Conservation (phyloP, 2,113 vertebrate species). For the Ceuthmochares aereus region DNA sequence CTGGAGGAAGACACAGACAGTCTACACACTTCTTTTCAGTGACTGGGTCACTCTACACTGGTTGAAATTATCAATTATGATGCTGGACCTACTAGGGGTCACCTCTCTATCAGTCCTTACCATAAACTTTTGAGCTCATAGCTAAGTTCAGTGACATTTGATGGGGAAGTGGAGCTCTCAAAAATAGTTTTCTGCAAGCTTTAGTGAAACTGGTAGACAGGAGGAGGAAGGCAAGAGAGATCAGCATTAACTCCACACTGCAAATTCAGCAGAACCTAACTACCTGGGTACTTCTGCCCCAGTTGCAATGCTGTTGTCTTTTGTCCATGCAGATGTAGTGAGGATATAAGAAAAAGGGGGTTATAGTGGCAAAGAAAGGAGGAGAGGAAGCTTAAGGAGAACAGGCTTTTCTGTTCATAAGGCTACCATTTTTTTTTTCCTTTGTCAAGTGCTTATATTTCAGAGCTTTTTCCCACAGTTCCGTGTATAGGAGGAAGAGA, state of each 20-base stretch:
- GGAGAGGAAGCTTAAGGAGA: background rate
- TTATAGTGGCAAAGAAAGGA: background rate
- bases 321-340: too few species aligned
- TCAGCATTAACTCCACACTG: background rate
- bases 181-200: background rate
- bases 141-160: background rate
- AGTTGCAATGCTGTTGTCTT: rapidly evolving
- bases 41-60: background rate
- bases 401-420: background rate
- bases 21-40: background rate
- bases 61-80: background rate
- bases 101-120: background rate
- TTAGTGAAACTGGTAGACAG: background rate
- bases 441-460: background rate
- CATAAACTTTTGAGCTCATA: background rate
- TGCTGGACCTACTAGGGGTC: background rate
- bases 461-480: background rate
- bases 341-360: background rate
- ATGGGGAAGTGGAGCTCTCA: background rate
- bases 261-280: background rate
- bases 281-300: background rate
- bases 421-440: background rate
- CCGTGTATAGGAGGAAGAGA: rapidly evolving
- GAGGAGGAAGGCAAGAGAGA: background rate
- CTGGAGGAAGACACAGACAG: background rate